Base-by-base conservation (phyloP, 1,140 invertebrate species). In the Drosophila pectinifera region DNA sequence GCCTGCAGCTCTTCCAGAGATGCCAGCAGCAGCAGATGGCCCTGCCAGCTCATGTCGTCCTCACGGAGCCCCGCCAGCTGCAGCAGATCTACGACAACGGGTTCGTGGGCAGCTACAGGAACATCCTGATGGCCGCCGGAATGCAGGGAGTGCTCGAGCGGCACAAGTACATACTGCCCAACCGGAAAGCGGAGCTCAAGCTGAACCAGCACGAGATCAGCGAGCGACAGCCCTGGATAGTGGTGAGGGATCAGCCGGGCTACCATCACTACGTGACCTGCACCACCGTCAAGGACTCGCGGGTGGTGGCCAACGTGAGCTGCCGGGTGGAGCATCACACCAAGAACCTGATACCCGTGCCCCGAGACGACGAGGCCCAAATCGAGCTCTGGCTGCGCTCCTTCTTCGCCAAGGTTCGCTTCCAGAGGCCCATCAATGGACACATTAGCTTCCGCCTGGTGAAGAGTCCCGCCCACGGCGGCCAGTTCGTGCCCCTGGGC, bases 211-310 rank as follows among this genome's bases (percentile, higher is more conserved):
- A 94, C 57, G 95, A 96, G 91, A 95, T 96, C 41, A 95, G 93
- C 91, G 94, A 95, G 18, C 94, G 94, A n/a, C 94, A 94, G 58
- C 95, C 95, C 0, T 97, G 96, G 96, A 93, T 97, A 5, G 94
- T 96, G 13, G 94, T 97, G 0, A 94, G 95, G 39, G 95, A 97
- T 80, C 94, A 95, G 3, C 94, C 94, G 46, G 84, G 84, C 59
- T 96, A 95, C 11, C 94, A 95, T 39, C 96, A 95, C 59, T 95
- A 95, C 77, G 93, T 97, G 22, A 97, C 96, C 3, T 97, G 96
- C 78, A 97, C 96, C 0, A 96, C 96, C 0, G 93, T 97, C 14
- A 96, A 96, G 80, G 95, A 96, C 46, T 96, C 95, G 0, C 77
- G 76, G 10, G 94, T 96, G 1, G 94, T 96, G 5, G 95, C 96